Base-by-base conservation (phyloP, 2,797 vertebrate species). In the Scolopax bukidnonensis region DNA sequence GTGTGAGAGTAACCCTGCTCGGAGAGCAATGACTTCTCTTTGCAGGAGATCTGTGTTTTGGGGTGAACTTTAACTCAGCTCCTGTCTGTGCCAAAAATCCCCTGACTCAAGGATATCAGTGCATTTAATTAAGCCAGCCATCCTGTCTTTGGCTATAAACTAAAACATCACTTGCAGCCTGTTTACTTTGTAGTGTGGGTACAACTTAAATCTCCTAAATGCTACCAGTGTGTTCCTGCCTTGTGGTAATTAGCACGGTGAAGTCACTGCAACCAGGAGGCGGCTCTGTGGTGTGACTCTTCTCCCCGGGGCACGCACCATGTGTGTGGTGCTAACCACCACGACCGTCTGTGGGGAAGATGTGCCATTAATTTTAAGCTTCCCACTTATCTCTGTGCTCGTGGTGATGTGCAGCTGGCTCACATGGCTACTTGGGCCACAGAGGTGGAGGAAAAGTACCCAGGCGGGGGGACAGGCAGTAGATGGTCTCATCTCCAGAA, bases 101-200 rank as follows among this genome's bases (percentile, higher is more conserved):
- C 63, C 40, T 45, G 41, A 87, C n/a, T 67, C 36, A 74, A 84
- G 47, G 13, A 53, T 84, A 67, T 40, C 51, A 32, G 20, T 4
- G 11, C 12, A 3, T 90, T 86, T 87, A 78, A 64, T 47, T 59
- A 47, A 79, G 30, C 20, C 67, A 90, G 67, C 56, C 63, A n/a
- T 57, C 54, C 56, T 61, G 30, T 51, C 83, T 79, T 79, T 59
- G 56, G 69, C 82, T 89, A 79, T 76, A 87, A 91, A 91, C 67
- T 69, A 73, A 91, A 92, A 67, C 51, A 76, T 45, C 68, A 64
- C 32, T 85, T 11, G 2, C 38, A 83, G 76, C 11, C 61, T 86
- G 89, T 88, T 92, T 95, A 70, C 87, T 96, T 71, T 89, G 84
- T 33, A 85, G 56, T n/a, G 75, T 95, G 84, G 60, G 32, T 95